These are phyloP conservation scores for Microplitis demolitor DNA, from an alignment of 1,140 invertebrate species.

Conservation along the genomic window DNA sequence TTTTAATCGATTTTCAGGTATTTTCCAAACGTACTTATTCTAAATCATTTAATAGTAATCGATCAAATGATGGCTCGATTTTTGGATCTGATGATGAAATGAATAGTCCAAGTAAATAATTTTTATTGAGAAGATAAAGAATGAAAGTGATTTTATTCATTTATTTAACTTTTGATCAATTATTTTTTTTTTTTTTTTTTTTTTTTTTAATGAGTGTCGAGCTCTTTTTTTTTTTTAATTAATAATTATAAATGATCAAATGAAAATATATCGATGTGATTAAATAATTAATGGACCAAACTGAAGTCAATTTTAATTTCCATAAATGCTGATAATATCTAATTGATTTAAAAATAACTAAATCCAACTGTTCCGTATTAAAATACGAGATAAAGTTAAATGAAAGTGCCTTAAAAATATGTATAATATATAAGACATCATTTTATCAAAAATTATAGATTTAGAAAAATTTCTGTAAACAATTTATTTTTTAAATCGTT, in stretches of 20 bases:
- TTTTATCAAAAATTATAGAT: neutral
- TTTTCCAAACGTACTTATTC: neutral
- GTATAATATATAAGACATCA: too few species aligned
- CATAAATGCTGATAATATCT: neutral
- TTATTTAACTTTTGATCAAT: neutral
- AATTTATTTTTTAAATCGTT: neutral
- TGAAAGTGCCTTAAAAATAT: neutral
- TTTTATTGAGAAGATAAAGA: neutral
- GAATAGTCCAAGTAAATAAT: neutral
- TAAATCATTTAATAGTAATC: conserved; percentile 8
- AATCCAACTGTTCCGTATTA: neutral
- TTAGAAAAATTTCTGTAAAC: neutral
- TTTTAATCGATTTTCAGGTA: neutral
- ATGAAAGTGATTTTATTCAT: neutral
- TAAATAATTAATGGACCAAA: too few species aligned
- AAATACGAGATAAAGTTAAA: neutral
- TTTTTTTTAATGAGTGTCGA: too few species aligned
- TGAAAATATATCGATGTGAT: too few species aligned
- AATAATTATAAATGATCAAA: too few species aligned
- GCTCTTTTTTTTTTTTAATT: too few species aligned
- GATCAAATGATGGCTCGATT: conserved; percentile 39
- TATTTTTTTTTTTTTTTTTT: neutral
- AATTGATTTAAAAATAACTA: neutral
- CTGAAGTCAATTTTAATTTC: too few species aligned
- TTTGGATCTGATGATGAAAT: conserved; percentile 30